Conservation (phyloP, 2,888 invertebrate species). For the Acrobasis suavella region DNA sequence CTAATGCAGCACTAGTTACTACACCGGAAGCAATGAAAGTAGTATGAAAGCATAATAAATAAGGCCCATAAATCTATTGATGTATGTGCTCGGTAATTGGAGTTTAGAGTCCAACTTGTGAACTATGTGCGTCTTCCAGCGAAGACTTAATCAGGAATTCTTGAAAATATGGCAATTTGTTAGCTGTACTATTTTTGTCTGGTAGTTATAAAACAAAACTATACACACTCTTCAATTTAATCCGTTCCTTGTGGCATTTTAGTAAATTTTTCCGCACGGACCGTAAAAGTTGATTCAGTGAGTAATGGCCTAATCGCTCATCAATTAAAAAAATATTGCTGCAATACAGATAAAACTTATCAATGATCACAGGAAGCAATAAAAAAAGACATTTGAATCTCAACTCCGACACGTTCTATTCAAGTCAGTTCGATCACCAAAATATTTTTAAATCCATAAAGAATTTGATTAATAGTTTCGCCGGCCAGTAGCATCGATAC, state of each 20-base stretch:
- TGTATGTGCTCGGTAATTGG: conserved; percentile 60
- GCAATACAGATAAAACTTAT: conserved; percentile 32
- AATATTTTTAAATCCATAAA: conserved; percentile 44
- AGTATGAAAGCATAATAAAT: conserved; percentile 55
- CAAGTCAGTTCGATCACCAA: conserved; percentile 22
- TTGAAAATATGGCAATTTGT: neutral
- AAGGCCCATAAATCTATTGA: conserved; percentile 66
- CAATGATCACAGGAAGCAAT: conserved; percentile 36
- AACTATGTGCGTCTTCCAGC: conserved; percentile 24
- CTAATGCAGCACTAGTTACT: no score
- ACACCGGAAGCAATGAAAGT: conserved; percentile 33
- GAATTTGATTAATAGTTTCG: conserved; percentile 70
- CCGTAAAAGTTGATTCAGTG: no score
- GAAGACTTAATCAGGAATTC: conserved; percentile 6
- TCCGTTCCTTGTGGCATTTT: no score
- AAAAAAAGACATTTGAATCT: conserved; percentile 8
- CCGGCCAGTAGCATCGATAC: conserved; percentile 61
- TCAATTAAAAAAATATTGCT: conserved; percentile 32
- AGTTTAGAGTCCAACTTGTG: conserved; percentile 32
- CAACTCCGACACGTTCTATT: conserved; percentile 1
- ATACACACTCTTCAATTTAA: neutral
- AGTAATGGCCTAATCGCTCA: conserved; percentile 14
- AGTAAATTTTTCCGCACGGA: no score
- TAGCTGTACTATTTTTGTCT: no score
- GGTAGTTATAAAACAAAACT: no score